phyloP scores from a whole-genome alignment of 2,797 vertebrate genomes.

The Salarias fasciatus region DNA sequence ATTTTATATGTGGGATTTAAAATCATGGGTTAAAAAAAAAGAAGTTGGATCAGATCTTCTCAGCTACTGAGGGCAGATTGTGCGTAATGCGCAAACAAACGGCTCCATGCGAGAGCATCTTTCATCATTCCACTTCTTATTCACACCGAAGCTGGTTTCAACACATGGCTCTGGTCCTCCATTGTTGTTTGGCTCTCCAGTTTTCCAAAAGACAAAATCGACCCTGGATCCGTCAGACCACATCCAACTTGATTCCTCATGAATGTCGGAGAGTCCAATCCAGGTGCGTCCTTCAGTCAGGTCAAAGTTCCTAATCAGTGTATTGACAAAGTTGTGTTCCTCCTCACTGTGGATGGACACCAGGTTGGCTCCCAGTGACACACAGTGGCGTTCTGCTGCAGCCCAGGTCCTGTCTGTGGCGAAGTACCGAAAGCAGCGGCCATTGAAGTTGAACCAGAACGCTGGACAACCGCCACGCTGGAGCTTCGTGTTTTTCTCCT shows the following conservation, averaged over 20 bases:
- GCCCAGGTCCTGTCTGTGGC: slow-evolving; percentile 4
- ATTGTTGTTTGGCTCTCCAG: neutral
- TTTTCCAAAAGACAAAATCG: neutral
- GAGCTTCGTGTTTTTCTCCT: neutral
- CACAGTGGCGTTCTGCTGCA: slow-evolving; percentile 38
- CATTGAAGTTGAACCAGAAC: slow-evolving; percentile 11
- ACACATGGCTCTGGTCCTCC: neutral
- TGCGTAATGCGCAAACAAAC: no score
- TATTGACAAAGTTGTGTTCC: slow-evolving; percentile 23
- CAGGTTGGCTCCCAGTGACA: slow-evolving; percentile 35
- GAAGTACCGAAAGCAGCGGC: slow-evolving; percentile 39
- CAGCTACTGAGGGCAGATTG: no score
- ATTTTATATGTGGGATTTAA: no score
- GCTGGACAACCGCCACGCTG: neutral
- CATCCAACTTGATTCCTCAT: slow-evolving; percentile 25
- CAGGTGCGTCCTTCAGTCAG: rapidly evolving
- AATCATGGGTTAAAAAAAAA: no score
- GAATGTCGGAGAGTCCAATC: slow-evolving; percentile 10
- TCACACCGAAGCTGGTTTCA: neutral
- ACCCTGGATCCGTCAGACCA: slow-evolving; percentile 22
- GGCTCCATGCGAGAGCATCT: no score
- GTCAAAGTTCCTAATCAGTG: slow-evolving; percentile 22
- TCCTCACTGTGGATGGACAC: slow-evolving; percentile 36
- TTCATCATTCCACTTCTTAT: slow-evolving; percentile 1
- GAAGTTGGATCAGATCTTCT: no score